phyloP scores from a whole-genome alignment of 2,888 invertebrate species.

The Argyresthia goedartella region DNA sequence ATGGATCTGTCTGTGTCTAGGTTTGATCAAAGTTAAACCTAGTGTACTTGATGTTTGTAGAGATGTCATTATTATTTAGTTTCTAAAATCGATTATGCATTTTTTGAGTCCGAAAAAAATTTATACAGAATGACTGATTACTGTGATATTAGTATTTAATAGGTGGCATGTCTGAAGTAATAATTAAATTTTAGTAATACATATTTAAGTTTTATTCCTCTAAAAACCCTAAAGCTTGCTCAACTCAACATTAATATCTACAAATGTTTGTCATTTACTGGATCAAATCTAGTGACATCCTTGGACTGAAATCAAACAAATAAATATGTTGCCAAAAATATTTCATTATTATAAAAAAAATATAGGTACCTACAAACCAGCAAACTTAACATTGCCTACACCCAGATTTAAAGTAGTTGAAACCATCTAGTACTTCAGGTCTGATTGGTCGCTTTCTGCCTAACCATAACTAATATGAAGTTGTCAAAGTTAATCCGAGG shows the following conservation, averaged over 20 bases:
- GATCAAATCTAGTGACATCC: not conserved
- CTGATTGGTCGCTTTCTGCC: no score
- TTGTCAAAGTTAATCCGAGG: no score
- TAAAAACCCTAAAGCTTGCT: no score
- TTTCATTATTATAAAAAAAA: no score
- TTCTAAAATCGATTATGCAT: not conserved
- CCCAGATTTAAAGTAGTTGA: no score
- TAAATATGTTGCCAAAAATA: no score
- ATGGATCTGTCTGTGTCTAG: no score
- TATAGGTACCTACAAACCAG: no score
- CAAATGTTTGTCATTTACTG: not conserved
- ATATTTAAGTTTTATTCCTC: not conserved
- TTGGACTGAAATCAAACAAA: not conserved
- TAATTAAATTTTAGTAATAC: not conserved
- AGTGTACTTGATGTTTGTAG: not conserved
- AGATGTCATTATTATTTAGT: not conserved
- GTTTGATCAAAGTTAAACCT: not conserved
- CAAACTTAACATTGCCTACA: no score
- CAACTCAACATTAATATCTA: not conserved
- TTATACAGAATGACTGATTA: conserved; percentile 26
- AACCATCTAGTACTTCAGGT: no score
- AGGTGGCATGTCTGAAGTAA: not conserved
- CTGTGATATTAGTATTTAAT: conserved; percentile 51
- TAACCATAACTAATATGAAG: no score
- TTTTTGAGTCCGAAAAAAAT: not conserved